A percentile compares a stretch with the other conserved stretches of the same genome.
These are phyloP conservation scores for Crossaster papposus DNA, from an alignment of 53 echinoderm and acorn worm species.

Conservation along the genomic window DNA sequence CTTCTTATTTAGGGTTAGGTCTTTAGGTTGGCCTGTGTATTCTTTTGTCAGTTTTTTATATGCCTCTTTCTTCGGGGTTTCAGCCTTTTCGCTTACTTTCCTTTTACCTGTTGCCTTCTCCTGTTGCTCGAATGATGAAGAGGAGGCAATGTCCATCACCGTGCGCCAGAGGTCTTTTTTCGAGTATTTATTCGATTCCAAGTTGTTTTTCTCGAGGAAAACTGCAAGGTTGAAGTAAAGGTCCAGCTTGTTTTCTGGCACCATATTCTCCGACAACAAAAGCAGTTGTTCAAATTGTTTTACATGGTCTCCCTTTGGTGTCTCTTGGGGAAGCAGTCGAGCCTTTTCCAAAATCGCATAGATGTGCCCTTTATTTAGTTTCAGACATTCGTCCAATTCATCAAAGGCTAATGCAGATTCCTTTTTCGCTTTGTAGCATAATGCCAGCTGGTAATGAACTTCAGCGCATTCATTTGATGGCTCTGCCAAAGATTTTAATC, in stretches of 20 bases:
- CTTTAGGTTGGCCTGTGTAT: neutral
- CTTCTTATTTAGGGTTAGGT: too few relatives aligned
- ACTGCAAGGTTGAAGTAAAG: neutral
- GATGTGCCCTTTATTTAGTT: neutral
- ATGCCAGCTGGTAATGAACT: conserved; percentile 12
- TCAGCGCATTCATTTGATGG: neutral
- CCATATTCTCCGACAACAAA: neutral
- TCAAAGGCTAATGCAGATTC: neutral
- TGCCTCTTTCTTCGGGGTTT: neutral
- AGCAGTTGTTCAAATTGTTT: neutral
- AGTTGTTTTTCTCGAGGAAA: neutral
- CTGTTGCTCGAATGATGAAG: neutral
- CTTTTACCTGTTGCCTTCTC: conserved; percentile 6
- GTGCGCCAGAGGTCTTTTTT: neutral
- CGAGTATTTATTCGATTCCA: neutral
- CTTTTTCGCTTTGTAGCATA: neutral
- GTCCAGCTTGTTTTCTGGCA: neutral
- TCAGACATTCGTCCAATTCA: neutral
- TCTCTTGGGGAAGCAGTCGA: neutral
- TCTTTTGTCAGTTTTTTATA: neutral
- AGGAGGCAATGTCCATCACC: conserved; percentile 4
- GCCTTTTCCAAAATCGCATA: neutral
- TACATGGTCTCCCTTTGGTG: neutral
- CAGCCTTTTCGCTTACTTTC: neutral
- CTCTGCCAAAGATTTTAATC: neutral